Evolutionary conservation across 2,888 invertebrate species (phyloP).

Genomic region (Ichneumon xanthorius): DNA sequence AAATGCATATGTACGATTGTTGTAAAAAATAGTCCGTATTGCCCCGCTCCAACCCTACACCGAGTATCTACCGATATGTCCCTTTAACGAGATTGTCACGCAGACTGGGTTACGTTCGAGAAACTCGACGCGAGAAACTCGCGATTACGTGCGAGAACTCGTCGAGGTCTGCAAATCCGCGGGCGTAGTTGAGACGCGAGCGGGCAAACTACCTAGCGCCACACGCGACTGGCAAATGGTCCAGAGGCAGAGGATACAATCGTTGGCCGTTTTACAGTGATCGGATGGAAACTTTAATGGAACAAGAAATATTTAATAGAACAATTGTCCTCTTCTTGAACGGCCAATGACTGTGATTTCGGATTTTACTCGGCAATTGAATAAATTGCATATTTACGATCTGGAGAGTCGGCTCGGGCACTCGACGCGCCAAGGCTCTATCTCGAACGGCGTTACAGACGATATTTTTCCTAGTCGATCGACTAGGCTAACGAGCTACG

Average conservation of each 20-base stretch:
- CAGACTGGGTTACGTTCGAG: background rate
- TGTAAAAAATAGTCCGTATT: no score
- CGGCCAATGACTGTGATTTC: slow-evolving; percentile 2
- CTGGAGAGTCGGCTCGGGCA: slow-evolving; percentile 25
- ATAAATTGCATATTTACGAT: slow-evolving; percentile 59
- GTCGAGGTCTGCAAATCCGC: slow-evolving; percentile 10
- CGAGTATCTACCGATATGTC: background rate
- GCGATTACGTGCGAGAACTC: slow-evolving; percentile 24
- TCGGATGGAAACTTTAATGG: background rate
- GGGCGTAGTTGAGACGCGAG: background rate
- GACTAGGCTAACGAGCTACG: slow-evolving; percentile 44
- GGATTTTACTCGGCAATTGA: slow-evolving; percentile 23
- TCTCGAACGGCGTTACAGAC: background rate
- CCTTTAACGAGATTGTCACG: background rate
- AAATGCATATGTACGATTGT: slow-evolving; percentile 52
- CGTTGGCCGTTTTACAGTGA: background rate
- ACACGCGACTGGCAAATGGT: slow-evolving; percentile 17
- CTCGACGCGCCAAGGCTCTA: slow-evolving; percentile 45
- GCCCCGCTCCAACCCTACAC: background rate
- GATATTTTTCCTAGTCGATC: slow-evolving; percentile 46
- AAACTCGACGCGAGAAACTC: background rate
- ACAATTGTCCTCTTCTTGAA: background rate
- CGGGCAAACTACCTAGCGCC: slow-evolving; percentile 24
- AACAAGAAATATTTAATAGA: background rate
- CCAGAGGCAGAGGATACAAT: background rate